These are phyloP conservation scores for Tragelaphus oryx DNA, from an alignment of 2,797 vertebrate species.

Conservation along the genomic window DNA sequence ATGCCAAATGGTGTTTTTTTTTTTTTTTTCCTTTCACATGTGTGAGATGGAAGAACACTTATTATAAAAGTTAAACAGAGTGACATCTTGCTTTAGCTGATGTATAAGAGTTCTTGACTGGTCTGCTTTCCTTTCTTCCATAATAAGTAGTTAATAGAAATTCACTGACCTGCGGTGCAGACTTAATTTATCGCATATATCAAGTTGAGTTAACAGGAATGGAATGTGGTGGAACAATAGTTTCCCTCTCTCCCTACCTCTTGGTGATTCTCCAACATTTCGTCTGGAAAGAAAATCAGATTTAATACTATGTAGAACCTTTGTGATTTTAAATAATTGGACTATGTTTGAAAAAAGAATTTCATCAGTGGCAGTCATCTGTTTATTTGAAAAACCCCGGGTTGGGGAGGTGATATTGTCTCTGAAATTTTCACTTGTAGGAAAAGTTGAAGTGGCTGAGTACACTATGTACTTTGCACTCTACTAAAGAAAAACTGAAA, in stretches of 20 bases:
- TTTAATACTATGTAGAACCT: conserved; percentile 67
- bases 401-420: conserved; percentile 25
- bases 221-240: conserved; percentile 79
- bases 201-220: conserved; percentile 81
- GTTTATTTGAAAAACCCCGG: conserved; percentile 62
- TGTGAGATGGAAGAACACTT: conserved; percentile 73
- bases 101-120: conserved; percentile 78
- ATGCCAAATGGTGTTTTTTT: too few relatives aligned
- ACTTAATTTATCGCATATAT: conserved; percentile 82
- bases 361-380: conserved; percentile 63
- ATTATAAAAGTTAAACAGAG: conserved; percentile 80
- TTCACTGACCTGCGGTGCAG: conserved; percentile 81
- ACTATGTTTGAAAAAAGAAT: conserved; percentile 63
- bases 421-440: conserved; percentile 52
- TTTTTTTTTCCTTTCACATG: conserved; percentile 71
- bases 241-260: conserved; percentile 66
- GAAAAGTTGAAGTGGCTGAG: conserved; percentile 15
- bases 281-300: conserved; percentile 73
- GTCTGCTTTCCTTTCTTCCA: conserved; percentile 78
- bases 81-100: conserved; percentile 81
- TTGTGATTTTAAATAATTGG: conserved; percentile 71
- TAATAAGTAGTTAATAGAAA: conserved; percentile 83
- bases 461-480: conserved; percentile 23
- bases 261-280: conserved; percentile 69
- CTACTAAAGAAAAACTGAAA: conserved; percentile 35